Conservation (phyloP, 2,113 vertebrate genomes). For the Vireo altiloquus region DNA sequence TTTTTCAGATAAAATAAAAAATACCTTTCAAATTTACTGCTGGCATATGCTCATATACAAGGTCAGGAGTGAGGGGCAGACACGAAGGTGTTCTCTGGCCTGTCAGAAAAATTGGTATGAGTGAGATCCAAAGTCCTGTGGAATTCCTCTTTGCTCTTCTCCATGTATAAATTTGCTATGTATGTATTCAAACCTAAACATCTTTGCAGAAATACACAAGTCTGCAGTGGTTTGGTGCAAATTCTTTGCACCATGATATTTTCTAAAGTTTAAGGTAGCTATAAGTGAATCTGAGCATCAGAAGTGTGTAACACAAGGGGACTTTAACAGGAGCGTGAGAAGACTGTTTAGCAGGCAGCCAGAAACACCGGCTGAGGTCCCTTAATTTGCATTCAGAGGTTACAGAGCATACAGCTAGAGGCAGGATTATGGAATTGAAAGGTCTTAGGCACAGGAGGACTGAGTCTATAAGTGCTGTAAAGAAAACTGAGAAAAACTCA, state of each 20-base stretch:
- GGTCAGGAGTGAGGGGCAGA: background rate
- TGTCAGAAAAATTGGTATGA: background rate
- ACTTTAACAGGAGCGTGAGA: background rate
- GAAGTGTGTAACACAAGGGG: background rate
- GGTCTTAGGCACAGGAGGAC: background rate
- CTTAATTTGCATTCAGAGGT: slow-evolving; percentile 40
- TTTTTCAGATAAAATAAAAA: background rate
- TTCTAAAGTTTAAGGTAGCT: background rate
- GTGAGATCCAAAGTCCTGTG: background rate
- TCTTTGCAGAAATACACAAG: background rate
- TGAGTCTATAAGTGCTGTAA: slow-evolving; percentile 1
- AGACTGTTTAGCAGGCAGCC: background rate
- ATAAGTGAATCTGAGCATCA: too few relatives aligned
- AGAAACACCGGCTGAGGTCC: background rate
- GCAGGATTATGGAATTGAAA: slow-evolving; percentile 41
- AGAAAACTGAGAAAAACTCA: slow-evolving; percentile 18
- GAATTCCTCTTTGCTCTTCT: background rate
- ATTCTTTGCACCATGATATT: background rate
- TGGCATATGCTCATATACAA: background rate
- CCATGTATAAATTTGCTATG: background rate
- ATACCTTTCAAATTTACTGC: background rate
- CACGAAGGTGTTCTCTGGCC: background rate
- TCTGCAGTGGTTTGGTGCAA: background rate
- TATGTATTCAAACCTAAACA: background rate
- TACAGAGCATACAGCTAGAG: background rate